Base-by-base conservation (phyloP, 2,797 vertebrate genomes). In the Fistularia tabacaria region DNA sequence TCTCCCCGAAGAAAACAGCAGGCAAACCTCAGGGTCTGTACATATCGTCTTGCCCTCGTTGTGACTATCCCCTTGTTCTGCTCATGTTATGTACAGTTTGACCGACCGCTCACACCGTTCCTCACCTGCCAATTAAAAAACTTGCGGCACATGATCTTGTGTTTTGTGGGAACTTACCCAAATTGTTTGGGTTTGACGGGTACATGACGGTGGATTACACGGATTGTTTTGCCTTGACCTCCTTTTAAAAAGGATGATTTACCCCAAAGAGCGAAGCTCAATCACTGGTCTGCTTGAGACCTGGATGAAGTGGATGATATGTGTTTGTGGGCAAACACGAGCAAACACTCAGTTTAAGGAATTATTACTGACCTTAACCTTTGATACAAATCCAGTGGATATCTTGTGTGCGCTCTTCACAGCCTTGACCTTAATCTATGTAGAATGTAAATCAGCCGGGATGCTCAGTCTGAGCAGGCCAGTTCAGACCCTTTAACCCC, bases 11-110 rank as follows among this genome's bases (percentile, higher is more conserved):
- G 74, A 56, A 60, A 59, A 42, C 14, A 54, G 40, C 56, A 59
- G 77, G 80, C 72, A 62, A 62, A 71, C 74, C 88, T 90, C 88
- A 89, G 89, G 87, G 84, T 84, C 69, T 88, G 84, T 88, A 88
- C 50, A 87, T 78, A 85, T 62, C 41, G 15, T 58, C 61, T 49
- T 73, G 15, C 51, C 37, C 44, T 63, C 7, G 6, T 75, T 69
- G 36, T 69, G 64, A 63, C 59, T 57, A 51, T 59, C 43, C 11
- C 36, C 6, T 52, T 47, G 45, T 63, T 59, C 62, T 56, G 12
- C 4, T 48, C 49, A 14, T 48, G 10, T 59, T 66, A 9, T 72
- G 51, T 74, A 57, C 62, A 61, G 59, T 61, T 59, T 51, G 36
- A 50, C 14, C 8, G 64, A 51, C 48, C 42, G 45, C n/a, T 65